Evolutionary conservation across 1,140 invertebrate genomes (phyloP).

Genomic region (Pissodes strobi): DNA sequence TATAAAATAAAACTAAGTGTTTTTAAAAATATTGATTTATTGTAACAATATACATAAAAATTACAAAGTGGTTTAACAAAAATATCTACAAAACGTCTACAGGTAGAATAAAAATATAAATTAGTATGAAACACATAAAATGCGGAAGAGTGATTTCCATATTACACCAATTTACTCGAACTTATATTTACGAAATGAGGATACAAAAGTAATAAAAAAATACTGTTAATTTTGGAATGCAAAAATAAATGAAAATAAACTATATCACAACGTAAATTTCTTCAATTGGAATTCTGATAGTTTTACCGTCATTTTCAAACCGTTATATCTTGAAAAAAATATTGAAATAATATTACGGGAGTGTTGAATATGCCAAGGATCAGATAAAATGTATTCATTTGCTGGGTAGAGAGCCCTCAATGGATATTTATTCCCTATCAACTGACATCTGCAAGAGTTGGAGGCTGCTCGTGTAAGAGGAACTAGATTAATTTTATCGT

Average conservation of each 20-base stretch:
- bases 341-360: too few relatives aligned
- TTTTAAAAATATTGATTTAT: conserved; percentile 19
- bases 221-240: not conserved
- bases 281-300: too few relatives aligned
- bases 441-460: too few relatives aligned
- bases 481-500: too few relatives aligned
- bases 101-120: conserved; percentile 11
- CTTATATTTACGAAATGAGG: not conserved
- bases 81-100: conserved; percentile 38
- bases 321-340: too few relatives aligned
- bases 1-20: not conserved
- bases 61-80: conserved; percentile 26
- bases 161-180: not conserved
- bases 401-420: too few relatives aligned
- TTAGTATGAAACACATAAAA: conserved; percentile 1
- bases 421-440: too few relatives aligned
- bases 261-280: not conserved
- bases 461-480: too few relatives aligned
- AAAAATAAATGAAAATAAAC: not conserved
- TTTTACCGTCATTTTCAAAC: too few relatives aligned
- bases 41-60: conserved; percentile 38
- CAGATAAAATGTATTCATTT: too few relatives aligned
- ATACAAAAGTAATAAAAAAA: not conserved
- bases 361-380: too few relatives aligned
- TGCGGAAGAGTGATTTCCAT: not conserved